Conservation (phyloP, 2,113 vertebrate species). For the Chloropsis hardwickii region DNA sequence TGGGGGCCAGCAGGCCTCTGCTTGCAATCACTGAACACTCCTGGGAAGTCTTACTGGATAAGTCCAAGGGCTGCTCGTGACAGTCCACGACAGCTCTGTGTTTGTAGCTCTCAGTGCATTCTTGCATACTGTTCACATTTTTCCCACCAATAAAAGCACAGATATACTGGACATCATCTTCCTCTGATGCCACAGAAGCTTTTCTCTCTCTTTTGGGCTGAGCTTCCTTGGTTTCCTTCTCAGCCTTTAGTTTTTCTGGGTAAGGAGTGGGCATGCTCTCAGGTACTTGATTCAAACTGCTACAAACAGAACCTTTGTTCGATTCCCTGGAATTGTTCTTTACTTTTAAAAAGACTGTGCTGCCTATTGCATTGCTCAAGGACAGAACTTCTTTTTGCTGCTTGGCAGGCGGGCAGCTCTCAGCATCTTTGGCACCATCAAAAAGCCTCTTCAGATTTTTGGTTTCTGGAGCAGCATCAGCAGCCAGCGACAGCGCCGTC, state of each 20-base stretch:
- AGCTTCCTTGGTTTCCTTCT: constrained; percentile 19
- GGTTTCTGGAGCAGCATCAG: constrained; percentile 58
- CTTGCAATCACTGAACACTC: constrained; percentile 63
- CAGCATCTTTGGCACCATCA: constrained; percentile 76
- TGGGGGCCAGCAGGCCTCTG: constrained; percentile 66
- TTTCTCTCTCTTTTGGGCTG: constrained; percentile 22
- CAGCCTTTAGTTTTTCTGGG: constrained; percentile 33
- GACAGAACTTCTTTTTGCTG: constrained; percentile 71
- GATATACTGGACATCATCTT: neutral
- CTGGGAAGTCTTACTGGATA: constrained; percentile 76
- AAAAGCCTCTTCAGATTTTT: constrained; percentile 70
- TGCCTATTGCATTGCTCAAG: constrained; percentile 54
- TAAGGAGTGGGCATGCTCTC: neutral
- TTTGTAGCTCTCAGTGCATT: neutral
- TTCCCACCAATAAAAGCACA: constrained; percentile 29
- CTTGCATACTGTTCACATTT: neutral
- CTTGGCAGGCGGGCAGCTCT: constrained; percentile 60
- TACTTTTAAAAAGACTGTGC: constrained; percentile 21
- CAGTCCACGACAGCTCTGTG: neutral
- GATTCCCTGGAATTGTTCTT: constrained; percentile 67
- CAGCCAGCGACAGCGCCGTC: neutral
- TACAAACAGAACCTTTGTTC: neutral
- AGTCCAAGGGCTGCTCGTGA: constrained; percentile 82
- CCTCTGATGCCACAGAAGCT: neutral
- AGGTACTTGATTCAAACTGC: neutral